Percentiles rank a stretch among this genome's conserved stretches.
These are phyloP conservation scores for Bos taurus DNA, from an alignment of 2,113 vertebrate genomes.

Conservation along the genomic window ARS-UCD2.0 NC_037349.1:48222501-48223000, in stretches of 20 bases:
- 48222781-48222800: constrained; percentile 60
- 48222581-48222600: constrained; percentile 49
- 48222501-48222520: background rate
- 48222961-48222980: background rate
- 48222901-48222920: constrained; percentile 37
- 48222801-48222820: constrained; percentile 29
- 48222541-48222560: constrained; percentile 45
- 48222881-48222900: background rate
- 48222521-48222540: constrained; percentile 14
- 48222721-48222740: constrained; percentile 60
- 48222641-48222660: constrained; percentile 63
- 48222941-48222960: constrained; percentile 28
- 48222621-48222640: constrained; percentile 71
- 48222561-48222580: constrained; percentile 40
- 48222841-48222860: constrained; percentile 6
- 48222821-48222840: constrained; percentile 36
- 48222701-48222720: constrained; percentile 57
- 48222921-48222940: constrained; percentile 28
- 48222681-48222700: constrained; percentile 62
- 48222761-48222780: constrained; percentile 65
- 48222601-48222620: constrained; percentile 62
- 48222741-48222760: constrained; percentile 65
- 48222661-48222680: constrained; percentile 70
- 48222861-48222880: constrained; percentile 13
- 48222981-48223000: constrained; percentile 26